Percentiles rank a stretch among this genome's conserved stretches.
phyloP scores from a whole-genome alignment of 2,113 vertebrate genomes.

The Carassius carassius region DNA sequence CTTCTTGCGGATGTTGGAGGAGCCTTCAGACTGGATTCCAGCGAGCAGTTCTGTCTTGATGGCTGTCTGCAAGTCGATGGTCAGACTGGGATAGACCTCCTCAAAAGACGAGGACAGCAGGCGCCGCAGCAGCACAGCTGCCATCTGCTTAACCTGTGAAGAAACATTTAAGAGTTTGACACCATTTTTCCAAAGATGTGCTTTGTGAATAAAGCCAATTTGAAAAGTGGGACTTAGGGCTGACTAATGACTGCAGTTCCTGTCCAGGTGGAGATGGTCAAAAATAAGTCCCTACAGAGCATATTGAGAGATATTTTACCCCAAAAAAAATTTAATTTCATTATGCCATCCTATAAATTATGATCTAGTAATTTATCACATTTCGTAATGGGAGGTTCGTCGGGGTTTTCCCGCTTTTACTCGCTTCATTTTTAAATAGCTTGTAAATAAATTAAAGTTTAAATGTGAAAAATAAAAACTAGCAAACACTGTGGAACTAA shows the following conservation, averaged over 20 bases:
- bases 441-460: no score
- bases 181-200: neutral
- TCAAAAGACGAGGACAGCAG: conserved; percentile 95
- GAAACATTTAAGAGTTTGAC: neutral
- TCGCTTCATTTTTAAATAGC: no score
- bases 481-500: no score
- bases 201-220: neutral
- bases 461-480: no score
- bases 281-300: no score
- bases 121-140: conserved; percentile 90
- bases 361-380: no score
- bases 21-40: conserved; percentile 88
- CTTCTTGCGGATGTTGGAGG: conserved; percentile 92
- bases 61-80: conserved; percentile 85
- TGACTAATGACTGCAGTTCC: neutral
- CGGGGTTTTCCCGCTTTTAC: no score
- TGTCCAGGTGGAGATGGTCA: neutral
- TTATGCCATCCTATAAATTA: no score
- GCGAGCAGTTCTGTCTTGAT: conserved; percentile 91
- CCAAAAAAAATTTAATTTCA: no score
- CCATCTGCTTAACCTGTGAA: conserved; percentile 92
- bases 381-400: no score
- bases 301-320: no score
- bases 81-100: conserved; percentile 90
- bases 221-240: no score